phyloP scores from a whole-genome alignment of 2,113 vertebrate species.

The Entosphenus tridentatus region DNA sequence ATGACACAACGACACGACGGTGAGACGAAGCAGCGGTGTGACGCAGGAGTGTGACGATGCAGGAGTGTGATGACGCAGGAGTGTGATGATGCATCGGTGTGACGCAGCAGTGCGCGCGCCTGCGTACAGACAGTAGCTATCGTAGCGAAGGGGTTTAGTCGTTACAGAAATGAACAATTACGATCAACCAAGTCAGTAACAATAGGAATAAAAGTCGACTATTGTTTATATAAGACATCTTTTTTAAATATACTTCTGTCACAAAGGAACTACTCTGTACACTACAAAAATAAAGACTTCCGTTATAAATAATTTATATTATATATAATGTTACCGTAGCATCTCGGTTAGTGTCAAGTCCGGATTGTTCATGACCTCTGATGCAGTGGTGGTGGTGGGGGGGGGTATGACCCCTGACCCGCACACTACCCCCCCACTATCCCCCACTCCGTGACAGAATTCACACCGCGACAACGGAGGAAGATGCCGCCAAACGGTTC shows the following conservation, averaged over 20 bases:
- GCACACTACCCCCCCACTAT: not conserved
- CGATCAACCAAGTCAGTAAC: no score
- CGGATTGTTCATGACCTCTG: not conserved
- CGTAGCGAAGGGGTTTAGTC: no score
- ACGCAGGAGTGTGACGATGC: no score
- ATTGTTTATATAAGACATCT: not conserved
- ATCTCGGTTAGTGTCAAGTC: not conserved
- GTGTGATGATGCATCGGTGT: no score
- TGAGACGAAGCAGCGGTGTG: no score
- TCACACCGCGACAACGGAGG: no score
- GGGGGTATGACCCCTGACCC: not conserved
- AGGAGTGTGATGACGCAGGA: no score
- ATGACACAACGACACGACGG: no score
- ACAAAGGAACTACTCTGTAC: conserved; percentile 3
- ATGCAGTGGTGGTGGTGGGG: not conserved
- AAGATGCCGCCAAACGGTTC: no score
- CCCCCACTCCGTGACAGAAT: not conserved
- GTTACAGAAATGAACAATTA: no score
- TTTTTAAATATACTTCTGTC: conserved; percentile 6
- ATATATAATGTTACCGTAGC: conserved; percentile 5
- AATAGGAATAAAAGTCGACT: not conserved
- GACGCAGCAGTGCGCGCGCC: no score
- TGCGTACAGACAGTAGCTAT: no score
- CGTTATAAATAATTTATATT: conserved; percentile 6
- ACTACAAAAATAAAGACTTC: conserved; percentile 7